Conservation (phyloP, 2,113 vertebrate species). For the Lophotis ruficrista region DNA sequence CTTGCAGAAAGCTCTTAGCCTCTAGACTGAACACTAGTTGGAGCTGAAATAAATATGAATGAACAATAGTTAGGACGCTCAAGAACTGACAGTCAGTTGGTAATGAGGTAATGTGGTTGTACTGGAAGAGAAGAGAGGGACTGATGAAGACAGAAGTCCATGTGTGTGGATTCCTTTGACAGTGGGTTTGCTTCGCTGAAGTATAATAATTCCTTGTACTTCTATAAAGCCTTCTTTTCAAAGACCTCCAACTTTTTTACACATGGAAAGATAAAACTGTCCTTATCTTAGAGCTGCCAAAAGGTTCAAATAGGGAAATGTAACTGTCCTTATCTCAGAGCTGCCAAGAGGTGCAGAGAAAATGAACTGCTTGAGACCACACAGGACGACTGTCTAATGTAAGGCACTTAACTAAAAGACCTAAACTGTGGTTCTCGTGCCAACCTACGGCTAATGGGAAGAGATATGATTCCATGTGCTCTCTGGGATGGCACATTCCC, state of each 20-base stretch:
- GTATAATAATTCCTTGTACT: background rate
- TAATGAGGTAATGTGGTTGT: background rate
- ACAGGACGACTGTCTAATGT: background rate
- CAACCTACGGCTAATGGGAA: background rate
- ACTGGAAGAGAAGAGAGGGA: background rate
- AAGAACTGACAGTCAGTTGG: background rate
- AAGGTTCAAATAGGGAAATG: background rate
- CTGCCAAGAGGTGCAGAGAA: background rate
- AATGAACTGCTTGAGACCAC: background rate
- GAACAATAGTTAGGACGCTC: background rate
- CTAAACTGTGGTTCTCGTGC: background rate
- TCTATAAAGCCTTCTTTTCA: background rate
- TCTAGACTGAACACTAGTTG: background rate
- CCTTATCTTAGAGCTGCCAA: background rate
- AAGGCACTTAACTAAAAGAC: background rate
- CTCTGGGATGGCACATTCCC: background rate
- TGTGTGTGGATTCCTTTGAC: background rate
- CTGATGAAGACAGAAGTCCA: background rate
- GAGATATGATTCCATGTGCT: background rate
- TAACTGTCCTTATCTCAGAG: background rate
- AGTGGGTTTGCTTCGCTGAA: background rate
- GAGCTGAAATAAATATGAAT: slow-evolving; percentile 32
- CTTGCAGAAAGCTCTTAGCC: slow-evolving; percentile 21
- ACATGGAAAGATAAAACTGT: background rate
- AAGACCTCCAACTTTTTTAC: background rate